Evolutionary conservation across 2,113 vertebrate species (phyloP), one percentile per base, ranked within the genome.

Genomic region (Oncorhynchus kisutch): DNA sequence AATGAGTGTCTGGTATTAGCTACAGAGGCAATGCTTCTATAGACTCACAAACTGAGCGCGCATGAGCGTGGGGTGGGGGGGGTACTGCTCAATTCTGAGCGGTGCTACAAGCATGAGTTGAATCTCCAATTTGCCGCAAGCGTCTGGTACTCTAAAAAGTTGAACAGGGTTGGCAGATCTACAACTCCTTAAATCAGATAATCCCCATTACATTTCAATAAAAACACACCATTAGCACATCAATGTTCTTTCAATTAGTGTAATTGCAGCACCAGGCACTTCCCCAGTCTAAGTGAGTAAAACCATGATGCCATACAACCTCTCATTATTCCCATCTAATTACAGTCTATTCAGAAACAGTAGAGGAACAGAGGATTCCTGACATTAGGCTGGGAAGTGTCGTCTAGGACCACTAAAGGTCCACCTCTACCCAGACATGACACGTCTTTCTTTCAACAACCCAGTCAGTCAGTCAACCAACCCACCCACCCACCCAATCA

Each of bases 241-340:
- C 9, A 39, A 49, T 25, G 68, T 49, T 70, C 39, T 48, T n/a
- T 70, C 25, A 51, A 59, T 72, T 72, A 29, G 70, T 1, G 18
- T 27, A n/a, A 72, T 12, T 60, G 70, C 27, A 59, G 25, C 49
- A 72, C 12, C 24, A 57, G 25, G 25, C 51, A 57, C 54, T 72
- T 59, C 54, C 31, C 34, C 54, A 8, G 48, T 27, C 13, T 31
- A 71, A 60, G 76, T 72, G 72, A 67, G 62, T 79, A 80, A 81
- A 86, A 88, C 79, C 82, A 82, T 71, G 12, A 54, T 16, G 66
- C 77, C 84, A 85, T 88, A 88, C 88, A 81, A 82, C 66, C 60
- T 27, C 1, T 74, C 69, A 88, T 82, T 80, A 87, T 85, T 84
- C 62, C 65, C 73, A 5, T 4, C 59, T 82, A 77, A 76, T 89